Evolutionary conservation across 2,113 vertebrate genomes (phyloP).

Genomic region (Thryonomys swinderianus): DNA sequence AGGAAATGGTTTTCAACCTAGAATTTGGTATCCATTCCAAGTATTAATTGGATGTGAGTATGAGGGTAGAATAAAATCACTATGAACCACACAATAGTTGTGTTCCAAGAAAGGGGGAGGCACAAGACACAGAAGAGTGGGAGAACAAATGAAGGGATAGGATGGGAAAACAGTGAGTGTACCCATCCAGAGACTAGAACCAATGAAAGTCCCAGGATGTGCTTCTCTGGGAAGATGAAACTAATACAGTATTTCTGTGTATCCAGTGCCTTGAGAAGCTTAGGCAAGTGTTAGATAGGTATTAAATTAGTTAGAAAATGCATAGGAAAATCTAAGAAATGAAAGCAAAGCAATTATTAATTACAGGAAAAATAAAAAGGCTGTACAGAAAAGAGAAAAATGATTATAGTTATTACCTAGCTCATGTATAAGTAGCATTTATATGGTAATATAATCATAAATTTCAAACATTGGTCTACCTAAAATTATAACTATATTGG

Average conservation of each 20-base stretch:
- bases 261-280: not conserved
- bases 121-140: not conserved
- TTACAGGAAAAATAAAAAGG: conserved; percentile 39
- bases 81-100: not conserved
- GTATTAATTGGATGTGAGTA: not conserved
- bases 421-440: conserved; percentile 37
- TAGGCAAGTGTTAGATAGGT: not conserved
- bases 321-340: conserved; percentile 37
- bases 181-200: not conserved
- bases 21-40: not conserved
- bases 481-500: conserved; percentile 53
- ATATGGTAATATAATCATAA: conserved; percentile 49
- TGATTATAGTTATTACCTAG: conserved; percentile 34
- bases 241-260: not conserved
- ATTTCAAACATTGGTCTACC: conserved; percentile 32
- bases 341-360: conserved; percentile 35
- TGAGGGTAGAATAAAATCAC: not conserved
- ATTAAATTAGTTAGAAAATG: not conserved
- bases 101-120: not conserved
- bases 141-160: not conserved
- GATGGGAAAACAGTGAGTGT: not conserved
- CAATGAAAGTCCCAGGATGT: not conserved
- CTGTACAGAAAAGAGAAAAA: conserved; percentile 1
- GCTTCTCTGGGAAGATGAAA: not conserved
- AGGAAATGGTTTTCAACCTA: not conserved